These are phyloP conservation scores for Lerista edwardsae DNA, from an alignment of 2,797 vertebrate species.

Conservation along the genomic window DNA sequence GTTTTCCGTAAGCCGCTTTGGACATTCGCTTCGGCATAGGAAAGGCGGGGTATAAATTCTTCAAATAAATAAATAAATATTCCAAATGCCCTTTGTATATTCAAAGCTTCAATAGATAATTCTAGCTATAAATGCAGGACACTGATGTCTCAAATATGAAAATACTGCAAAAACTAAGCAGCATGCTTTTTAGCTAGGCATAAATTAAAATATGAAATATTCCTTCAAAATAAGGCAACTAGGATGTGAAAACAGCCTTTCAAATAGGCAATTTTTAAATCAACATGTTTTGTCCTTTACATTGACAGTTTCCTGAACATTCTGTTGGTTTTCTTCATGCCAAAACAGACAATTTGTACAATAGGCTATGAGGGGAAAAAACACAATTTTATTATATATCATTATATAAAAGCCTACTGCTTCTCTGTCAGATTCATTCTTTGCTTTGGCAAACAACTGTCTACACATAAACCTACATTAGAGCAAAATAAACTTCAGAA, in stretches of 20 bases:
- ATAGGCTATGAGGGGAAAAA: slow-evolving; percentile 6
- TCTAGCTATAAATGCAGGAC: neutral
- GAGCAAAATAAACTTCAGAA: slow-evolving; percentile 13
- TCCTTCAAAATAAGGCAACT: neutral
- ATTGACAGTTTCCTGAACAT: neutral
- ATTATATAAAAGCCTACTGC: neutral
- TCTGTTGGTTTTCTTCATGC: slow-evolving; percentile 18
- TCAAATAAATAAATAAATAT: no score
- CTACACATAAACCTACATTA: slow-evolving; percentile 11
- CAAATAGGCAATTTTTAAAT: slow-evolving; percentile 18
- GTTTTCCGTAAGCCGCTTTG: no score
- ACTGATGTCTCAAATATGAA: neutral
- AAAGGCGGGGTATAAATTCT: no score
- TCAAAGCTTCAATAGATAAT: neutral
- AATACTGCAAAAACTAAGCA: neutral
- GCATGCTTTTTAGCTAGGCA: neutral
- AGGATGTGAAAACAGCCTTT: neutral
- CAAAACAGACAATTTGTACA: slow-evolving; percentile 29
- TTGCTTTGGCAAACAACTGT: slow-evolving; percentile 19
- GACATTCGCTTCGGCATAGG: no score
- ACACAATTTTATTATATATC: slow-evolving; percentile 12
- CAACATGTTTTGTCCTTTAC: slow-evolving; percentile 12
- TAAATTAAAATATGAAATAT: slow-evolving; percentile 4
- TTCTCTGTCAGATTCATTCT: neutral
- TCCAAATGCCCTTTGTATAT: neutral